phyloP scores from a whole-genome alignment of 2,797 vertebrate species.

The Siniperca undulata region DNA sequence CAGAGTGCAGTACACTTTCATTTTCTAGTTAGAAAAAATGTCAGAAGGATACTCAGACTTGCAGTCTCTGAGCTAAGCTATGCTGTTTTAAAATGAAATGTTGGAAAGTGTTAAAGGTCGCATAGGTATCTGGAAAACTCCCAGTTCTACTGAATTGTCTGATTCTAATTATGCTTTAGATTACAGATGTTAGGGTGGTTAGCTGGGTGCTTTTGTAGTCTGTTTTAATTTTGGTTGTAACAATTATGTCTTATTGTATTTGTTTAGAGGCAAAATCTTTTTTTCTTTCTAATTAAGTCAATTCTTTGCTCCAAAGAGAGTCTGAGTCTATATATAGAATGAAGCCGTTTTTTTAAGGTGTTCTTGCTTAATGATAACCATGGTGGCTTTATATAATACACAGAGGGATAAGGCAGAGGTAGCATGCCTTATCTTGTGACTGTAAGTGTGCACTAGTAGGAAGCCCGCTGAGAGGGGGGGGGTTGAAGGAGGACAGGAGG shows the following conservation, averaged over 20 bases:
- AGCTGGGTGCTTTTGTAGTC: not conserved
- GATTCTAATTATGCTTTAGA: not conserved
- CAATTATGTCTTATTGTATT: not conserved
- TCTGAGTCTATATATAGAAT: conserved; percentile 63
- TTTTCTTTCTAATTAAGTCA: conserved; percentile 37
- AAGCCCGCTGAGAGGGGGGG: conserved; percentile 41
- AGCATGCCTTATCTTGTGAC: conserved; percentile 67
- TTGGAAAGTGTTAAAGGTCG: not conserved
- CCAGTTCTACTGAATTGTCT: not conserved
- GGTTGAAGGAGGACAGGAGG: conserved; percentile 39
- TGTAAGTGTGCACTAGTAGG: conserved; percentile 55
- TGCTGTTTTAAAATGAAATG: not conserved
- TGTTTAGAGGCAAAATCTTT: not conserved
- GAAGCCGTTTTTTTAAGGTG: conserved; percentile 57
- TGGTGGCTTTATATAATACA: conserved; percentile 74
- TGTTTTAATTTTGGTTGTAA: not conserved
- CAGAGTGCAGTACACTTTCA: not conserved
- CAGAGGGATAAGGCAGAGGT: conserved; percentile 65
- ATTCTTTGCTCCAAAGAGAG: conserved; percentile 42
- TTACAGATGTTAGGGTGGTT: not conserved
- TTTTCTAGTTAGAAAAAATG: not conserved
- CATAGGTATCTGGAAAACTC: not conserved
- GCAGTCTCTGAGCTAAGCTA: not conserved
- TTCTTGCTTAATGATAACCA: conserved; percentile 69
- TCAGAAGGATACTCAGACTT: not conserved